These are phyloP conservation scores for Mactromeris polynyma DNA, from an alignment of 2,888 invertebrate species.

Conservation along the genomic window DNA sequence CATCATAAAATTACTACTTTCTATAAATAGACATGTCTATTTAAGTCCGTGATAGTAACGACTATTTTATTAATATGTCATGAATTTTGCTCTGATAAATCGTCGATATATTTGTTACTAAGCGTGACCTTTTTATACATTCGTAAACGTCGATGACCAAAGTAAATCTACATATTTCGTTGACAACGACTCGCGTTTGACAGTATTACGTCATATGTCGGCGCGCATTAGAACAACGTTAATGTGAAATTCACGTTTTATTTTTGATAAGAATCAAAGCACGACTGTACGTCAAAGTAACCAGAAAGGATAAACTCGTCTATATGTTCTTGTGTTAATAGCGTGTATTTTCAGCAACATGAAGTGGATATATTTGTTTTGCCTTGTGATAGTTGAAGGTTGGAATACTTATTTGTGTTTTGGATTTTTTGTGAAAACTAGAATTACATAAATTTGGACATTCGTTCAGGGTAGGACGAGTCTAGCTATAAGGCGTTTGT, in stretches of 20 bases:
- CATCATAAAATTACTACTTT: too few species aligned
- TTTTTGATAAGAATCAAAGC: not conserved
- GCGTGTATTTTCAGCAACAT: not conserved
- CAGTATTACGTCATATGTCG: not conserved
- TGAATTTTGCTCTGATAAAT: not conserved
- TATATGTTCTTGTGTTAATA: not conserved
- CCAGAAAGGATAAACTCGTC: not conserved
- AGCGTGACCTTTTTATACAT: not conserved
- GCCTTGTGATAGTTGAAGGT: not conserved
- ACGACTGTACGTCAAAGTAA: not conserved
- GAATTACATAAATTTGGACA: not conserved
- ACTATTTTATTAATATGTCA: too few species aligned
- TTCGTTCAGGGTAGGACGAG: not conserved
- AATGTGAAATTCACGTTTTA: not conserved
- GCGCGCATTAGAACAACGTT: not conserved
- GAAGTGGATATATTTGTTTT: constrained; percentile 9
- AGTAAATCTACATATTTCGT: not conserved
- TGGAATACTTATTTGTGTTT: not conserved
- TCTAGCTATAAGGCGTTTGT: too few species aligned
- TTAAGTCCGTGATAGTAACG: too few species aligned
- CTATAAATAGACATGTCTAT: too few species aligned
- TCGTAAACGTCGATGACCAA: not conserved
- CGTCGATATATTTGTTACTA: not conserved
- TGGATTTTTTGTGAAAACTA: not conserved
- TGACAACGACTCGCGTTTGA: not conserved